Base-by-base conservation (phyloP, 1,140 invertebrate species). In the Hermetia illucens region DNA sequence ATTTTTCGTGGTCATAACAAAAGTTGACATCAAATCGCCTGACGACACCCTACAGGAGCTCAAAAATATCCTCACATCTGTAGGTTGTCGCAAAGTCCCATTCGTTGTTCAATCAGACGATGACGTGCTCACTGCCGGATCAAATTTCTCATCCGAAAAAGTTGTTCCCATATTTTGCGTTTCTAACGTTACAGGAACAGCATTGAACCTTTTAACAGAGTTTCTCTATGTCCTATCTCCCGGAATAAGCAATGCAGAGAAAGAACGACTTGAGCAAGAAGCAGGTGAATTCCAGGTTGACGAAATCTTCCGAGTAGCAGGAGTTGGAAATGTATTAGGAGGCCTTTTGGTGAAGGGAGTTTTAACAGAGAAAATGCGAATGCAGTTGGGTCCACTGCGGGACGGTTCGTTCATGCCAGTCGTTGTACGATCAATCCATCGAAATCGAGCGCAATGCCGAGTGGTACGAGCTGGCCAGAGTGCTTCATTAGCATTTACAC, bases 131-230 rank as follows among this genome's bases (percentile, higher is more conserved):
- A 75, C 73, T 25, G 77, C 73, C 29, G 71, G 75, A 19, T 68
- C 69, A 3, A 71, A 72, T 48, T 68, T 75, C 43, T 59, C 72
- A 15, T 68, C 69, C 6, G 66, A 72, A 21, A 74, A 77, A 35
- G 66, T 81, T 36, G 75, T 87, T 29, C 89, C 94, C 8, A 83
- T 98, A 45, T 92, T 98, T 58, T 78, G 75, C 34, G 79, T 95
- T n/a, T 96, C 91, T n/a, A 89, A 82, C 58, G 91, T 98, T 1
- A 89, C 77, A 12, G 94, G 94, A 2, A 69, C 75, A 37, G 89
- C 90, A 8, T 63, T 94, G 3, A 74, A 81, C 46, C 64, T 83
- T 21, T 64, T 94, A 2, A 82, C 82, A 39, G 78, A 72, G 36
- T 92, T 90, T 58, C 62, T 90, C 13, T 72, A 82, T 58, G 62